These are phyloP conservation scores for Aricia agestis DNA, from an alignment of 1,140 invertebrate genomes.

Conservation along the genomic window DNA sequence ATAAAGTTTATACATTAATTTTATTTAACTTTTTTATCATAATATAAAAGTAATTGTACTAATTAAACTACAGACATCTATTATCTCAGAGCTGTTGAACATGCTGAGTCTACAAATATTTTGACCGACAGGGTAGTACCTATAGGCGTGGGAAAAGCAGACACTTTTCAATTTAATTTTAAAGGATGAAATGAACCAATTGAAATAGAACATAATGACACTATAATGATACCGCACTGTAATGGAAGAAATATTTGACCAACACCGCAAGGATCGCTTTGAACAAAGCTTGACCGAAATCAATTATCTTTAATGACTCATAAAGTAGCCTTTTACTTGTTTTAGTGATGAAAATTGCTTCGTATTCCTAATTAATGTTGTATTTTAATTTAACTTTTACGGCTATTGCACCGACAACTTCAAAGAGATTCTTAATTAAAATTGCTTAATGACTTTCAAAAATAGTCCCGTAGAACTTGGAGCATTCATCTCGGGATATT, in stretches of 20 bases:
- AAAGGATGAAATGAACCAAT: conserved; percentile 20
- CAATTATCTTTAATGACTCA: conserved; percentile 56
- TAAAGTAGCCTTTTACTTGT: conserved; percentile 21
- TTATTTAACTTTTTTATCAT: too few relatives aligned
- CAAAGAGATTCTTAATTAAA: not conserved
- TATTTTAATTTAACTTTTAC: conserved; percentile 1
- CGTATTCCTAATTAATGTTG: conserved; percentile 8
- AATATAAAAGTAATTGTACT: too few relatives aligned
- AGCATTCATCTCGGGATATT: not conserved
- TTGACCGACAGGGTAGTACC: too few relatives aligned
- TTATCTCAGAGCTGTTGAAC: too few relatives aligned
- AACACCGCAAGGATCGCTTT: conserved; percentile 3
- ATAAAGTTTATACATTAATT: too few relatives aligned
- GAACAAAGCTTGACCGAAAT: conserved; percentile 38
- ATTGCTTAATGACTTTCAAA: not conserved
- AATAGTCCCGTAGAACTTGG: not conserved
- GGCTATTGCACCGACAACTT: not conserved
- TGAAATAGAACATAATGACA: conserved; percentile 11
- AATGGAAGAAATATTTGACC: conserved; percentile 7
- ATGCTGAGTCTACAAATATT: too few relatives aligned
- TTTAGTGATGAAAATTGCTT: conserved; percentile 24
- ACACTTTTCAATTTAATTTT: conserved; percentile 22
- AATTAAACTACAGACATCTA: too few relatives aligned
- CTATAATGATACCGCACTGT: conserved; percentile 22
- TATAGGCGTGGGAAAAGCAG: not conserved